A percentile compares a stretch with the other conserved stretches of the same genome.
phyloP scores from a whole-genome alignment of 2,113 vertebrate species.

The Cottus gobio region DNA sequence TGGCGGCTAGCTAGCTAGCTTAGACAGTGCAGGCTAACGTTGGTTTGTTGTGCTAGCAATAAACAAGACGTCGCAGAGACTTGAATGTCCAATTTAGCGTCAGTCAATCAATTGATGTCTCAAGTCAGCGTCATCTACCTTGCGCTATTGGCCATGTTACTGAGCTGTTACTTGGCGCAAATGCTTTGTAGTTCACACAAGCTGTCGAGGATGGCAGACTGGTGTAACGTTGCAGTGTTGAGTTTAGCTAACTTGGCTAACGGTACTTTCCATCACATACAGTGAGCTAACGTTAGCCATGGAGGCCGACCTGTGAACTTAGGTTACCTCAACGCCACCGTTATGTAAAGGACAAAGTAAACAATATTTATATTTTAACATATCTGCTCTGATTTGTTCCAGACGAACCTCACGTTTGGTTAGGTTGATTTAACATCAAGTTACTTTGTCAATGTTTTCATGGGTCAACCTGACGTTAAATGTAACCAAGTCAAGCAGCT shows the following conservation, averaged over 20 bases:
- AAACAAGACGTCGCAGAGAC: slow-evolving; percentile 28
- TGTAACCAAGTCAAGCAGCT: slow-evolving; percentile 18
- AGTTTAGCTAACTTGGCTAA: slow-evolving; percentile 65
- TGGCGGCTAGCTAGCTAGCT: slow-evolving; percentile 45
- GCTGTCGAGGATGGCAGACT: slow-evolving; percentile 16
- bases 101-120: not conserved
- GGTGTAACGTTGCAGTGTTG: slow-evolving; percentile 10
- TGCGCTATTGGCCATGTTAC: not conserved
- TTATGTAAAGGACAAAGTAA: slow-evolving; percentile 27
- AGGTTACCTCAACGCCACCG: slow-evolving; percentile 4
- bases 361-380: not conserved
- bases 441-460: slow-evolving; percentile 30
- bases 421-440: not conserved
- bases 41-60: slow-evolving; percentile 64
- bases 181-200: not conserved
- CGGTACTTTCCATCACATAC: slow-evolving; percentile 47
- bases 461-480: not conserved
- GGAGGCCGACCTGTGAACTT: slow-evolving; percentile 67
- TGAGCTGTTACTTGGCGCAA: not conserved
- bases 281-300: slow-evolving; percentile 65
- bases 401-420: not conserved
- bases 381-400: not conserved
- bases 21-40: slow-evolving; percentile 51
- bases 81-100: slow-evolving; percentile 10
- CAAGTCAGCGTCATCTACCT: not conserved